A percentile compares a stretch with the other conserved stretches of the same genome.
Evolutionary conservation across 2,888 invertebrate genomes (phyloP).

Genomic region (Calameuta pallipes): DNA sequence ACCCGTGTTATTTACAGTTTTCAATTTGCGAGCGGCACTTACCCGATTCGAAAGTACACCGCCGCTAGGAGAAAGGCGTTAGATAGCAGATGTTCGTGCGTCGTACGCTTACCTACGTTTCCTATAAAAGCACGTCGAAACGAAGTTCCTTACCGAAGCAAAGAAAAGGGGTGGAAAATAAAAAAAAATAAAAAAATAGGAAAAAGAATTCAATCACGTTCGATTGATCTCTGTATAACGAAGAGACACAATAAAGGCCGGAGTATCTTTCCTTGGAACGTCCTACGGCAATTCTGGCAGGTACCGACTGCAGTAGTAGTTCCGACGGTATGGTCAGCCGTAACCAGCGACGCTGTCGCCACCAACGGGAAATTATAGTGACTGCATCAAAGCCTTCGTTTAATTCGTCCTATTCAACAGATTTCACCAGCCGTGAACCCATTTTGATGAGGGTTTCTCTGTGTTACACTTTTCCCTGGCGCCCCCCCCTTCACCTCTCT

Average conservation of each 20-base stretch:
- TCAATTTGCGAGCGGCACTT: neutral
- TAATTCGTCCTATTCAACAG: slow-evolving; percentile 48
- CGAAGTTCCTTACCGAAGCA: neutral
- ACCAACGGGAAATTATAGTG: slow-evolving; percentile 31
- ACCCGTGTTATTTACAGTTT: neutral
- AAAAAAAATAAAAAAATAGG: neutral
- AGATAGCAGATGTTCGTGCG: neutral
- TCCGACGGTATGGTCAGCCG: neutral
- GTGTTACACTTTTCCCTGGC: neutral
- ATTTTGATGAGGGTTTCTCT: slow-evolving; percentile 37
- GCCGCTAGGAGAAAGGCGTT: neutral
- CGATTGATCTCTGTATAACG: neutral
- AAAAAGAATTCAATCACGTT: neutral
- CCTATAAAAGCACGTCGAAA: neutral
- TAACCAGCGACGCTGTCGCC: neutral
- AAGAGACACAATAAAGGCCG: neutral
- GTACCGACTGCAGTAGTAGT: neutral
- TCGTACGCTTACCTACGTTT: neutral
- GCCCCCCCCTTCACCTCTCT: neutral
- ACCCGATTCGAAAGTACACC: neutral
- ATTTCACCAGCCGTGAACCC: slow-evolving; percentile 38
- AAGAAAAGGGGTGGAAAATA: neutral
- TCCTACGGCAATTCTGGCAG: neutral
- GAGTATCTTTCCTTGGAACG: neutral
- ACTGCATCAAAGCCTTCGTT: slow-evolving; percentile 37